Conservation (phyloP, 2,888 invertebrate genomes). For the Dasypolia templi region DNA sequence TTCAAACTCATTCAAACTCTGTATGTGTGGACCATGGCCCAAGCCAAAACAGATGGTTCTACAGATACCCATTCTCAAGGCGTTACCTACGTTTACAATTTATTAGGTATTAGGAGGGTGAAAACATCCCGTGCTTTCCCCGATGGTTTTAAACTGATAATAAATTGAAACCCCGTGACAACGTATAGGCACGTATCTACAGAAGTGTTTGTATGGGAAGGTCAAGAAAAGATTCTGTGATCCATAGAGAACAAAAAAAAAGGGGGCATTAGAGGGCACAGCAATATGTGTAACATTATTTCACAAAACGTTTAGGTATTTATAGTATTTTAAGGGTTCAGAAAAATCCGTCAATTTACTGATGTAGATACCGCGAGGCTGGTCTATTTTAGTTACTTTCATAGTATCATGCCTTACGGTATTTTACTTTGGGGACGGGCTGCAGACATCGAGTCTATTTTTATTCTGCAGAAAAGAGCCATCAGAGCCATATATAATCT, state of each 20-base stretch:
- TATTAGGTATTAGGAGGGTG: conserved; percentile 54
- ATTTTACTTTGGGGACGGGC: too few relatives aligned
- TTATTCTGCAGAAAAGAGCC: too few relatives aligned
- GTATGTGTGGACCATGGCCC: background rate
- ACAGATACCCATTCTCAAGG: conserved; percentile 48
- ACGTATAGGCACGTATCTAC: background rate
- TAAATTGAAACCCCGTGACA: conserved; percentile 49
- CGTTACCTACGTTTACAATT: conserved; percentile 54
- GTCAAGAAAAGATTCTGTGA: background rate
- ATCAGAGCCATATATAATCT: too few relatives aligned
- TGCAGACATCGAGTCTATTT: too few relatives aligned
- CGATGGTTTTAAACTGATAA: conserved; percentile 55
- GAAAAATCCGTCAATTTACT: too few relatives aligned
- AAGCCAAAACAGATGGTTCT: conserved; percentile 34
- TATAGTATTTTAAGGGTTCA: too few relatives aligned
- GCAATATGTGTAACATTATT: background rate
- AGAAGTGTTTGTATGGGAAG: background rate
- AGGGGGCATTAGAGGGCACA: background rate
- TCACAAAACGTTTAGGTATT: background rate
- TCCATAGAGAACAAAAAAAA: background rate
- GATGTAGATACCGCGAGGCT: too few relatives aligned
- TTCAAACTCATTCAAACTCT: background rate
- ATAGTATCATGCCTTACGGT: too few relatives aligned
- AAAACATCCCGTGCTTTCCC: conserved; percentile 44
- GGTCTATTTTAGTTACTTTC: too few relatives aligned